A percentile compares a stretch with the other conserved stretches of the same genome.
Conservation (phyloP, 30 jellyfish, hydroid and myxozoan species). For the Aurelia sp. region DNA sequence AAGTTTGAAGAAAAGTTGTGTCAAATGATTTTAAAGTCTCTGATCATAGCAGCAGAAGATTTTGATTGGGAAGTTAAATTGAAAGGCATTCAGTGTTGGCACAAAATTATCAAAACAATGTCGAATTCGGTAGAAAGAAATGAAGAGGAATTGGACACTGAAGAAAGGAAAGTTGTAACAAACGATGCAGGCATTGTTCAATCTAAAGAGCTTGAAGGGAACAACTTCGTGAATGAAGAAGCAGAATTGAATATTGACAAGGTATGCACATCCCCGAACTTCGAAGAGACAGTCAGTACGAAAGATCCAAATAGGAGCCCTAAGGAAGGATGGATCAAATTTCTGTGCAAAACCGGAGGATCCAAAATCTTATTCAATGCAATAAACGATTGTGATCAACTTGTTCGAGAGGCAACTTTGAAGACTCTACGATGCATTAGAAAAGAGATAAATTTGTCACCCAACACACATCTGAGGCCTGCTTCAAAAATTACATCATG, state of each 20-base stretch:
- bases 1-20: background rate
- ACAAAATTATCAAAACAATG: background rate
- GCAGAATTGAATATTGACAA: background rate
- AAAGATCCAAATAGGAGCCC: background rate
- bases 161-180: background rate
- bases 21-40: conserved; percentile 10
- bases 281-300: background rate
- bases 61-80: conserved; percentile 74
- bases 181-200: background rate
- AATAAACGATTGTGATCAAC: conserved; percentile 57
- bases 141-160: background rate
- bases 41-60: conserved; percentile 27
- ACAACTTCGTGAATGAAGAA: background rate
- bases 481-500: conserved; percentile 15
- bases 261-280: background rate
- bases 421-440: background rate
- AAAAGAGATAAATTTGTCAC: background rate
- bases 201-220: background rate
- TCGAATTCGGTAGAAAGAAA: background rate
- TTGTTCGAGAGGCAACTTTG: conserved; percentile 44
- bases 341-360: conserved; percentile 26
- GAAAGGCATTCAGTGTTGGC: conserved; percentile 68
- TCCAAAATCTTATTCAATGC: conserved; percentile 31
- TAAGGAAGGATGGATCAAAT: background rate
- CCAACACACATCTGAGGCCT: background rate